A percentile compares a stretch with the other conserved stretches of the same genome.
phyloP scores from a whole-genome alignment of 2,797 vertebrate genomes.

The Bufotes viridis region DNA sequence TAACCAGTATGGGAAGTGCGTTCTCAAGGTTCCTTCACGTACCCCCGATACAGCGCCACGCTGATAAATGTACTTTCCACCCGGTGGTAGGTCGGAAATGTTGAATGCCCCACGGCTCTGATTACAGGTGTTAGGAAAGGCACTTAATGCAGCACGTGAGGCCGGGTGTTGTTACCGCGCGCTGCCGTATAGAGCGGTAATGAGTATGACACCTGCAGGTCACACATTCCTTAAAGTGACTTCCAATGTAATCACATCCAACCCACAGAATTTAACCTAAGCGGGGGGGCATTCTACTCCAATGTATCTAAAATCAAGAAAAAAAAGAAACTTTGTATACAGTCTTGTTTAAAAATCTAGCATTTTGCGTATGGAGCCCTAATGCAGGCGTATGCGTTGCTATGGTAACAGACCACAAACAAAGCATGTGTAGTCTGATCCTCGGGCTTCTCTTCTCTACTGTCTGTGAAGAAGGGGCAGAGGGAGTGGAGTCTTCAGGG shows the following conservation, averaged over 20 bases:
- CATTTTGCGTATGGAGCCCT: neutral
- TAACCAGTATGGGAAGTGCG: conserved; percentile 43
- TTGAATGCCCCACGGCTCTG: conserved; percentile 2
- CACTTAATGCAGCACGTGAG: conserved; percentile 34
- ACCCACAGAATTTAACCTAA: neutral
- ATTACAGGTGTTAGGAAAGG: conserved; percentile 31
- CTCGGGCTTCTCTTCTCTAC: neutral
- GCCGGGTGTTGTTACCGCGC: neutral
- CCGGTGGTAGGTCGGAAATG: conserved; percentile 16
- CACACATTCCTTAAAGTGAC: neutral
- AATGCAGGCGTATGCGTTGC: neutral
- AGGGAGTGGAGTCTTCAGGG: neutral
- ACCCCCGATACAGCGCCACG: conserved; percentile 25
- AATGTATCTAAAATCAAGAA: neutral
- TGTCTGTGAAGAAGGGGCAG: neutral
- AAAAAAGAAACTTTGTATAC: neutral
- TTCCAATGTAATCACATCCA: neutral
- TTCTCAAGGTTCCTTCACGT: conserved; percentile 23
- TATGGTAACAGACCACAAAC: conserved; percentile 5
- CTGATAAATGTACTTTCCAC: conserved; percentile 55
- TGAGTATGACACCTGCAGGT: neutral
- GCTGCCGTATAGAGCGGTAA: neutral
- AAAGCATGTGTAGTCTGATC: neutral
- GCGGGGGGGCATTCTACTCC: neutral
- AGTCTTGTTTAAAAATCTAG: neutral